Base-by-base conservation (phyloP, 1,140 invertebrate species). In the Thalassaphorura encarpata region DNA sequence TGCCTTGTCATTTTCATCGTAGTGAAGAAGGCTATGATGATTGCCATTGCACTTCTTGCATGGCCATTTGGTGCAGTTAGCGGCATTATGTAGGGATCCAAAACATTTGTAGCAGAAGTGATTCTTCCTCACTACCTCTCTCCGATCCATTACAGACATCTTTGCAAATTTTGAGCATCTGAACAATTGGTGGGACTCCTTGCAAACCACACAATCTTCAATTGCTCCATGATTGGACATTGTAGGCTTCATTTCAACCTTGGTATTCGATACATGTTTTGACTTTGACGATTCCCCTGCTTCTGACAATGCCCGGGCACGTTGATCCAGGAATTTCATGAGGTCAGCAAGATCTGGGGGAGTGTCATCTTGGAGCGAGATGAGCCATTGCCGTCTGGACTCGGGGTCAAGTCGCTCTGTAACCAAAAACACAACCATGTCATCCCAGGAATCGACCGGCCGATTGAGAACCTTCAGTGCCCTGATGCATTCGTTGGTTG, bases 401-500 rank as follows among this genome's bases (percentile, higher is more conserved):
- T 58, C 60, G 21, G 19, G 3, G 24, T 62, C 60, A 41, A 62
- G 24, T 41, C 51, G 53, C 4, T 47, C 42, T 1, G 33, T 36
- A 0, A 58, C 19, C 18, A 54, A 3, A 27, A 51, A 55, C 1
- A 62, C 52, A 0, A 54, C 16, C 1, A 55, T 4, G 4, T 26
- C 21, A 55, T 58, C 56, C 39, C 36, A 45, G 19, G 28, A 0
- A 16, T 53, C 27, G 2, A 41, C 41, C 3, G 36, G 45, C 18
- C 31, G 16, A 19, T 49, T 26, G 3, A 62, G 16, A 16, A 52
- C 51, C 1, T 42, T 29, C 21, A 62, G 43, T 24, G 60, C 51
- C 18, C 52, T 2, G 1, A 62, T 18, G 33, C 36, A 19, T 36
- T 58, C 52, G 2, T 16, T 21, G 19, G 47, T 50, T 0, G 33